Evolutionary conservation across 2,113 vertebrate species (phyloP), one percentile per base, ranked within the genome.

Genomic region (Prietella phreatophila): DNA sequence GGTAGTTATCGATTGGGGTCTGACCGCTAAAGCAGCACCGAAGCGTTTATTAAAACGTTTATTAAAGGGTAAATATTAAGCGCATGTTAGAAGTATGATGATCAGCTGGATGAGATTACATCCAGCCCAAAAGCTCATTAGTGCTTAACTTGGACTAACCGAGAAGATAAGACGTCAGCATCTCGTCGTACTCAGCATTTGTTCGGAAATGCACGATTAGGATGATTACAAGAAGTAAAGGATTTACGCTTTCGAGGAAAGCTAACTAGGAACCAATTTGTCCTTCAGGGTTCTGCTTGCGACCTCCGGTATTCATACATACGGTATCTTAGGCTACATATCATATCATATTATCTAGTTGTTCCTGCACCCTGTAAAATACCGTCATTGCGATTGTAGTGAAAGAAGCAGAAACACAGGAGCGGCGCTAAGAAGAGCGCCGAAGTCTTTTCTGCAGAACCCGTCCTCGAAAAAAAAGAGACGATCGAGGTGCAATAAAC

Each of bases 61-160:
- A 87, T 63, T 58, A 82, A 42, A 69, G 47, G 55, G 75, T 27
- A 81, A 80, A 86, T 82, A 87, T 95, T 94, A 94, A 42, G 88
- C 69, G 69, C 85, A 47, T 84, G 76, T 85, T 89, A 27, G 91
- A 91, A 91, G 3, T 82, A 10, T n/a, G 73, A 47, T 47, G 39
- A 50, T 76, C 39, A 89, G 91, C 90, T 15, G 69, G 56, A 82
- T 85, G 91, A 91, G 91, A 93, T 93, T 92, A 93, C 42, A 75
- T 90, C 85, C 91, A 84, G n/a, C 85, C 86, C 91, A 93, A 94
- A 4, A 94, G 92, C 94, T 93, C 91, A 94, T 93, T 93, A 93
- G 30, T 65, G 88, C 89, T 76, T 85, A 33, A 81, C 76, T 83
- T 79, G 89, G 65, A 78, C 93, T 91, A 87, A 86, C 91, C 84